Evolutionary conservation across 2,797 vertebrate genomes (phyloP).

Genomic region (Clarias pachynema): DNA sequence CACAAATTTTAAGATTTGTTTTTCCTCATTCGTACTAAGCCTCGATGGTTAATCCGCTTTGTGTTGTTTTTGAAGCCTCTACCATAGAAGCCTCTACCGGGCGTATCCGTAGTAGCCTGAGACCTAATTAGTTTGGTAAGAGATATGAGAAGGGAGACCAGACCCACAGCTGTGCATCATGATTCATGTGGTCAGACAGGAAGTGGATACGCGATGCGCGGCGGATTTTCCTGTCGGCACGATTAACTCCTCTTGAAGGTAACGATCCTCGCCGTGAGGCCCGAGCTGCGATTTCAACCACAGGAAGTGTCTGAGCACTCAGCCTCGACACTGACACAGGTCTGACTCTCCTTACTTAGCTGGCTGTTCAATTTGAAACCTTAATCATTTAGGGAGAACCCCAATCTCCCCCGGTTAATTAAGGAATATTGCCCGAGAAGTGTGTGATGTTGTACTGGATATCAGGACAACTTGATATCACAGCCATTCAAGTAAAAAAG

Average conservation of each 20-base stretch:
- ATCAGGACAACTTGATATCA: no score
- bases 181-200: slow-evolving; percentile 52
- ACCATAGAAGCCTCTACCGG: no score
- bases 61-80: background rate
- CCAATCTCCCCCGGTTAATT: no score
- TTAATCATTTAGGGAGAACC: no score
- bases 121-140: slow-evolving; percentile 12
- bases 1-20: background rate
- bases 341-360: background rate
- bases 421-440: no score
- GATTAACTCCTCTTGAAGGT: slow-evolving; percentile 60
- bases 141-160: slow-evolving; percentile 30
- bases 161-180: slow-evolving; percentile 31
- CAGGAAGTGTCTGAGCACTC: slow-evolving; percentile 52
- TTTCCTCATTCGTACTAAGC: background rate
- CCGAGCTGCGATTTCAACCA: slow-evolving; percentile 40
- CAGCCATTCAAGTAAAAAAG: background rate
- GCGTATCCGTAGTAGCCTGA: background rate
- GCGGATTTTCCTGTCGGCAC: slow-evolving; percentile 49
- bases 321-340: slow-evolving; percentile 51
- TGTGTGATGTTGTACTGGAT: no score
- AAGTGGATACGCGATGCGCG: slow-evolving; percentile 57
- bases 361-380: no score
- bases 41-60: background rate
- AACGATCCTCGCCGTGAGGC: slow-evolving; percentile 61